phyloP scores from a whole-genome alignment of 2,113 vertebrate species.

The Falcunculus frontatus region DNA sequence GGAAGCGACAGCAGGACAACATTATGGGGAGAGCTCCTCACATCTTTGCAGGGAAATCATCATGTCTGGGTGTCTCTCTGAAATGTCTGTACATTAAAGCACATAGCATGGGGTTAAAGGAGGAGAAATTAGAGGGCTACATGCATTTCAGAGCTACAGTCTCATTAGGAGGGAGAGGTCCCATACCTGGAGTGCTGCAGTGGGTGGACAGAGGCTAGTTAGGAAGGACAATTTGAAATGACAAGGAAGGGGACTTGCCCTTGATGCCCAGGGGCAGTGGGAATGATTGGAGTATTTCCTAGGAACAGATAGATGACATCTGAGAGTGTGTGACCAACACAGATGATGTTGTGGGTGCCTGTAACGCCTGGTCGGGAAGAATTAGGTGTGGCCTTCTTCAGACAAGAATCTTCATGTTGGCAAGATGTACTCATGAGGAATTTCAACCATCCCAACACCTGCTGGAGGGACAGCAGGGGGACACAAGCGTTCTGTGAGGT shows the following conservation, averaged over 20 bases:
- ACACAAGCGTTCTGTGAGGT: rapidly evolving
- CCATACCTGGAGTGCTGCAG: rapidly evolving
- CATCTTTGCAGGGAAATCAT: background rate
- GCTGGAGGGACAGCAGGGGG: background rate
- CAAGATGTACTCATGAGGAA: background rate
- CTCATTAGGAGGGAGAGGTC: background rate
- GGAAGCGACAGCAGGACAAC: background rate
- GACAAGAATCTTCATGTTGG: background rate
- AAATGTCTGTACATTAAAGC: background rate
- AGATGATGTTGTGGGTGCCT: rapidly evolving
- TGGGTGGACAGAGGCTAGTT: background rate
- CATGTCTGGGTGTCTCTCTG: background rate
- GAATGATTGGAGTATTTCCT: background rate
- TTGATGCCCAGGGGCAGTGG: background rate
- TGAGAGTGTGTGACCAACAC: rapidly evolving
- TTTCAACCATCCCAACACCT: background rate
- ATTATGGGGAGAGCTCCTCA: background rate
- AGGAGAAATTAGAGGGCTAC: background rate
- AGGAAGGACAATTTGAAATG: background rate
- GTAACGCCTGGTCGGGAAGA: background rate
- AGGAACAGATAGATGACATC: background rate
- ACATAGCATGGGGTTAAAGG: background rate
- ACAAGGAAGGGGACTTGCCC: rapidly evolving
- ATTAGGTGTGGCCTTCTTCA: background rate
- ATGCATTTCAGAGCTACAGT: background rate